A percentile compares a stretch with the other conserved stretches of the same genome.
Conservation (phyloP, 1,140 invertebrate genomes). For the Pteromalus puparum region DNA sequence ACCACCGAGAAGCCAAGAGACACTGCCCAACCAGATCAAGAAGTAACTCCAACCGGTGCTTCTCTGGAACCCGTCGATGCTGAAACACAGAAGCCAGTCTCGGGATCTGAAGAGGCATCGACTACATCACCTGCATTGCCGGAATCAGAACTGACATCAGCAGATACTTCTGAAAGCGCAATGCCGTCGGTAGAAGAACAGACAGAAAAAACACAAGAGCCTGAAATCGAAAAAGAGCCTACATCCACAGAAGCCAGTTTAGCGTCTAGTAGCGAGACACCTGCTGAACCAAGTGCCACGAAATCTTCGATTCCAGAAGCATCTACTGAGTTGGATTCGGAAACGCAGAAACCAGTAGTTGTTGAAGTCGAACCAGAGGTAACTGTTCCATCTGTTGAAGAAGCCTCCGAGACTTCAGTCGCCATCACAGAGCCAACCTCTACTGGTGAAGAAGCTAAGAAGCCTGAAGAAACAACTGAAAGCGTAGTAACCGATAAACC, state of each 20-base stretch:
- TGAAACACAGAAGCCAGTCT: conserved; percentile 17
- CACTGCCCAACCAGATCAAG: not conserved
- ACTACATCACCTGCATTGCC: conserved; percentile 38
- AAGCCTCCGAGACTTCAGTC: conserved; percentile 3
- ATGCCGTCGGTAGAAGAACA: conserved; percentile 8
- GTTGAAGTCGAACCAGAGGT: conserved; percentile 39
- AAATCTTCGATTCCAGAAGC: not conserved
- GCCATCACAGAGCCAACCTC: not conserved
- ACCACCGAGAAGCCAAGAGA: not conserved
- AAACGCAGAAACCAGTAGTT: conserved; percentile 13
- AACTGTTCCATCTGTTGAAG: conserved; percentile 45
- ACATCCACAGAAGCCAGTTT: not conserved
- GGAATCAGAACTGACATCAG: conserved; percentile 27
- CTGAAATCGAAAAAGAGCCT: not conserved
- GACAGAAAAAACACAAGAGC: not conserved
- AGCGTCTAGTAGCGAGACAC: not conserved
- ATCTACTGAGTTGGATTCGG: not conserved
- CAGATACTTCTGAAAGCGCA: conserved; percentile 11
- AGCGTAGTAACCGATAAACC: conserved; percentile 38
- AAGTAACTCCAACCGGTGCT: conserved; percentile 43
- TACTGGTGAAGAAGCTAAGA: not conserved
- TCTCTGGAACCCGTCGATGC: conserved; percentile 48
- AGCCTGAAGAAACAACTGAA: conserved; percentile 43
- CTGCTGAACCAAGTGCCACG: not conserved
- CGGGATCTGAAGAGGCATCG: conserved; percentile 10